phyloP scores from a whole-genome alignment of 2,797 vertebrate species.

The Arnoldichthys spilopterus region DNA sequence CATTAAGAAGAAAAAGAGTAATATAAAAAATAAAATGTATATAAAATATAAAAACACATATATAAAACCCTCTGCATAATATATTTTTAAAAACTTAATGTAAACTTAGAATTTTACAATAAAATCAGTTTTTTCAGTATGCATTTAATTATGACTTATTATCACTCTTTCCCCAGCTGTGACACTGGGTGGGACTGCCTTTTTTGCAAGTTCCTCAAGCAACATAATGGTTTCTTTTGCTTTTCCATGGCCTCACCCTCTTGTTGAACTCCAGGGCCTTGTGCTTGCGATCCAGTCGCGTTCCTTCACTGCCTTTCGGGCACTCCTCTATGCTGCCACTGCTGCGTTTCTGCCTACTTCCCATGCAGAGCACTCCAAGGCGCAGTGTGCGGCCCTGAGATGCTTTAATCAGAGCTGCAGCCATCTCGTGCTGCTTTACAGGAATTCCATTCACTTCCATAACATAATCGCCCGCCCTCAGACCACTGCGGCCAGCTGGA shows the following conservation, averaged over 20 bases:
- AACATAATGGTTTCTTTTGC: neutral
- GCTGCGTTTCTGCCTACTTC: conserved; percentile 71
- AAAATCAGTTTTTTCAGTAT: no score
- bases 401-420: conserved; percentile 76
- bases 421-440: conserved; percentile 77
- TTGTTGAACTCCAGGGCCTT: conserved; percentile 92
- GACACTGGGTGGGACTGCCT: neutral
- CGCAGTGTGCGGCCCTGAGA: conserved; percentile 75
- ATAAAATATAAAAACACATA: no score
- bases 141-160: no score
- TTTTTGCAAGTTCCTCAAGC: neutral
- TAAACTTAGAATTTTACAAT: no score
- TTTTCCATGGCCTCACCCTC: conserved; percentile 77
- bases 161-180: no score
- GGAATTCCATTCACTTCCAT: conserved; percentile 87
- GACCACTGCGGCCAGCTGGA: conserved; percentile 80
- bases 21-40: no score
- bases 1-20: no score
- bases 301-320: conserved; percentile 61
- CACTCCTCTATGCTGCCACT: conserved; percentile 67
- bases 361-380: conserved; percentile 85
- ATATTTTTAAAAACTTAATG: no score
- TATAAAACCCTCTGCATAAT: no score
- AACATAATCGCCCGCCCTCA: conserved; percentile 84
- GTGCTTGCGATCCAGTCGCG: conserved; percentile 82